Evolutionary conservation across 1,140 invertebrate species (phyloP).

Genomic region (Neoseiulus cucumeris): DNA sequence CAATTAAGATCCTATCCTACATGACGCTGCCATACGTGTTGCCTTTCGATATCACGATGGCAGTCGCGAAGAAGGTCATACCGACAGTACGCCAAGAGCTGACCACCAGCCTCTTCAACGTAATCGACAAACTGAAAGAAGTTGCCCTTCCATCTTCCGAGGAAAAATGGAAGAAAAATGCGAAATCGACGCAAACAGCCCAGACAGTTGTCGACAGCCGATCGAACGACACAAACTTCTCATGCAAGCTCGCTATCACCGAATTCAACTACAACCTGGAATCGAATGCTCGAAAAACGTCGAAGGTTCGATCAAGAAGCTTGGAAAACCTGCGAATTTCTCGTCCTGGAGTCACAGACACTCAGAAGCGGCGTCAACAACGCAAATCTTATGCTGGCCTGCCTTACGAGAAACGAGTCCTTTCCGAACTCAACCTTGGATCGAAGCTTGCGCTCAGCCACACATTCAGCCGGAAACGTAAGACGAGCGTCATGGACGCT

Average conservation of each 20-base stretch:
- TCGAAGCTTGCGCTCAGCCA: slow-evolving; percentile 9
- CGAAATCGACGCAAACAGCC: background rate
- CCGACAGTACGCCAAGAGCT: background rate
- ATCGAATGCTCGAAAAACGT: slow-evolving; percentile 22
- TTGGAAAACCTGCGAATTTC: background rate
- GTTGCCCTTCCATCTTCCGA: background rate
- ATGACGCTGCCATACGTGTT: slow-evolving; percentile 60
- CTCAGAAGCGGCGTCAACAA: background rate
- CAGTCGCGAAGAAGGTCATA: slow-evolving; percentile 17
- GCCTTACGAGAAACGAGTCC: background rate
- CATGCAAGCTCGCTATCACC: slow-evolving; percentile 44
- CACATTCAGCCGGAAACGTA: slow-evolving; percentile 13
- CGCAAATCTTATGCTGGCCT: slow-evolving; percentile 13
- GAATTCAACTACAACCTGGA: slow-evolving; percentile 35
- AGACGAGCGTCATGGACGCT: slow-evolving; percentile 9
- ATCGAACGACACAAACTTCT: slow-evolving; percentile 26
- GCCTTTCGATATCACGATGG: slow-evolving; percentile 52
- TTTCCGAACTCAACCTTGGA: background rate
- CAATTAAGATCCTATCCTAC: slow-evolving; percentile 52
- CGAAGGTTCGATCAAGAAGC: background rate
- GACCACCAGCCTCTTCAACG: slow-evolving; percentile 14
- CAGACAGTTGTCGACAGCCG: slow-evolving; percentile 10
- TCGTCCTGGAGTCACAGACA: background rate
- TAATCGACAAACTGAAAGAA: slow-evolving; percentile 12
- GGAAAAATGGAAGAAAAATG: background rate